phyloP scores from a whole-genome alignment of 2,888 invertebrate species.

The Fragum sueziense region DNA sequence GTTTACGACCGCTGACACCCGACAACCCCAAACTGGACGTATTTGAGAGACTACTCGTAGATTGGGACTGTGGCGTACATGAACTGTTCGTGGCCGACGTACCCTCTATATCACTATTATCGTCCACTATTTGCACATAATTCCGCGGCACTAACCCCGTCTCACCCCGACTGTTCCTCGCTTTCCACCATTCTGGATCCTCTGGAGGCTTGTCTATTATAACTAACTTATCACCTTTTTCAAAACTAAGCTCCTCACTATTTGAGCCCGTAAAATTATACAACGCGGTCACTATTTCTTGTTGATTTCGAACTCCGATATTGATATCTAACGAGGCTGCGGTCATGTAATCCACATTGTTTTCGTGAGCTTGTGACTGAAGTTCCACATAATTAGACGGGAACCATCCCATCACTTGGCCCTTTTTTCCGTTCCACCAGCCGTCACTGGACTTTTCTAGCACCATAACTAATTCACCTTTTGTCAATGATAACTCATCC shows the following conservation, averaged over 20 bases:
- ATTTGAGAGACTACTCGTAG: constrained; percentile 79
- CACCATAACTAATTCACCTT: constrained; percentile 95
- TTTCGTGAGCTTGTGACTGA: constrained; percentile 46
- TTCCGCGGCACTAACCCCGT: constrained; percentile 94
- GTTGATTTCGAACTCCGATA: constrained; percentile 35
- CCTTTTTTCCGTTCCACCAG: constrained; percentile 95
- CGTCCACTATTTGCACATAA: constrained; percentile 82
- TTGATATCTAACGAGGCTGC: constrained; percentile 68
- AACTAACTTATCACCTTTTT: constrained; percentile 97
- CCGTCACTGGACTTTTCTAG: constrained; percentile 99
- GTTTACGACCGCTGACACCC: constrained; percentile 71
- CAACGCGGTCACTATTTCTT: constrained; percentile 95
- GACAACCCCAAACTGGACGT: constrained; percentile 70
- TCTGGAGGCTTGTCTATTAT: constrained; percentile 97
- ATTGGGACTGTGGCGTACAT: constrained; percentile 80
- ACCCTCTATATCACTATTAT: constrained; percentile 68
- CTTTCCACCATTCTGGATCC: constrained; percentile 99
- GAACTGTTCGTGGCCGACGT: constrained; percentile 69
- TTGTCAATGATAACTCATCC: constrained; percentile 96
- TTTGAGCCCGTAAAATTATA: constrained; percentile 89
- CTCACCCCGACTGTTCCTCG: constrained; percentile 95
- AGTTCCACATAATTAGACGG: constrained; percentile 96
- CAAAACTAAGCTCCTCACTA: constrained; percentile 96
- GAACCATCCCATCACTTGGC: constrained; percentile 91
- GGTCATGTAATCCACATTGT: constrained; percentile 70